Evolutionary conservation across 2,113 vertebrate species (phyloP).

Genomic region (Tyto alba): DNA sequence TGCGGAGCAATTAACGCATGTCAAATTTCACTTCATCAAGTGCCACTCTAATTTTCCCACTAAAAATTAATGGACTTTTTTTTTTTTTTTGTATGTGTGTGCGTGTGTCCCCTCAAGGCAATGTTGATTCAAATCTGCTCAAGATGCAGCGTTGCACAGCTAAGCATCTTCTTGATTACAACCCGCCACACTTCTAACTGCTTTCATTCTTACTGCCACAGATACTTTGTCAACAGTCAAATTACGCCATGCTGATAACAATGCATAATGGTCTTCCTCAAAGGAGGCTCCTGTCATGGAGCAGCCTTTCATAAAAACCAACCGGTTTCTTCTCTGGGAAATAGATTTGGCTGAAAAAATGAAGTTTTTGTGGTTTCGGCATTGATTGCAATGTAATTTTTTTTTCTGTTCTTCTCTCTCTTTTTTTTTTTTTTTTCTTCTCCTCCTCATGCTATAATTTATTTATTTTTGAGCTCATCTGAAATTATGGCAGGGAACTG

Average conservation of each 20-base stretch:
- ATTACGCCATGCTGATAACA: constrained; percentile 82
- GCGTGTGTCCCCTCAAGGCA: constrained; percentile 79
- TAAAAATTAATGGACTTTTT: constrained; percentile 82
- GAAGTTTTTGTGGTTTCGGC: constrained; percentile 36
- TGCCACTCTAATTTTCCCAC: constrained; percentile 93
- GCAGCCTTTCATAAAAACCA: constrained; percentile 67
- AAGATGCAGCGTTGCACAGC: constrained; percentile 83
- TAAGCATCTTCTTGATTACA: constrained; percentile 88
- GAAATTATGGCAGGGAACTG: not conserved
- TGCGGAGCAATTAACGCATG: constrained; percentile 95
- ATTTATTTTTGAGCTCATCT: constrained; percentile 36
- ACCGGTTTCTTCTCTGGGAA: constrained; percentile 53
- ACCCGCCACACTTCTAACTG: constrained; percentile 80
- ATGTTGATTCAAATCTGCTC: constrained; percentile 82
- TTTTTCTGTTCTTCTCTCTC: too few species aligned
- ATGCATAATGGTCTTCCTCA: constrained; percentile 75
- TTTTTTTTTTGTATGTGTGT: not conserved
- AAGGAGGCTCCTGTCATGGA: constrained; percentile 69
- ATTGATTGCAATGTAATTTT: not conserved
- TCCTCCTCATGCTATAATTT: not conserved
- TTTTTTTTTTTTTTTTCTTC: rapidly evolving
- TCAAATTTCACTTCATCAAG: constrained; percentile 96
- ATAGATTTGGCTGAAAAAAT: constrained; percentile 38
- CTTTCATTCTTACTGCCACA: constrained; percentile 80
- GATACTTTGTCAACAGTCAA: constrained; percentile 84